These are phyloP conservation scores for Ostrea edulis DNA, from an alignment of 1,140 invertebrate species.

Conservation along the genomic window DNA sequence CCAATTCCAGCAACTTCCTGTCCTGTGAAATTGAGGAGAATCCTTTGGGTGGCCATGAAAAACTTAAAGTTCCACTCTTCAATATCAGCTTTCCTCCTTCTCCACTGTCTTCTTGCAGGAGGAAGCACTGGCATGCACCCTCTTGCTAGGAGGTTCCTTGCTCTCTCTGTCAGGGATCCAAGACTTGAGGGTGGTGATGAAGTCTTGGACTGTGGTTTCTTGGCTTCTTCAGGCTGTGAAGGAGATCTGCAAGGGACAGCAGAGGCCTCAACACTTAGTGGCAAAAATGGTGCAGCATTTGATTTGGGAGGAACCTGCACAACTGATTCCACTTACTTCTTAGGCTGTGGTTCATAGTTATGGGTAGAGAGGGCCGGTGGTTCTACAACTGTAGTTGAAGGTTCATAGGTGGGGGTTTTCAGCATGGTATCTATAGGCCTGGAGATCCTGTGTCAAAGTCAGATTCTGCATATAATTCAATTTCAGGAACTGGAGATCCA, in stretches of 20 bases:
- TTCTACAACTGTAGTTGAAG: neutral
- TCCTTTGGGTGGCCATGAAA: neutral
- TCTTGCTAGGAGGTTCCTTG: too few relatives aligned
- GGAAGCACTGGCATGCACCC: neutral
- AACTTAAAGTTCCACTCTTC: neutral
- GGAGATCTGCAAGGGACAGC: neutral
- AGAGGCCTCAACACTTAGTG: neutral
- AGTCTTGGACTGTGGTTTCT: neutral
- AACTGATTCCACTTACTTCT: neutral
- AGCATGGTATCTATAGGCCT: neutral
- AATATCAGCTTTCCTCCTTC: neutral
- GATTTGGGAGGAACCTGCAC: neutral
- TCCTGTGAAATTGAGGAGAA: neutral
- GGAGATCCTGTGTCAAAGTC: neutral
- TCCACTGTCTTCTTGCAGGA: neutral
- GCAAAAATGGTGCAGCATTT: neutral
- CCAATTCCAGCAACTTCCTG: neutral
- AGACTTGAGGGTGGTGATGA: too few relatives aligned
- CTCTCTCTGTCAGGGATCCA: too few relatives aligned
- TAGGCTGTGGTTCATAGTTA: neutral
- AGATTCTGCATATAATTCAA: neutral
- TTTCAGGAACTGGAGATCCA: neutral
- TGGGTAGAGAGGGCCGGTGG: neutral
- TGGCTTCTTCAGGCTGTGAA: neutral
- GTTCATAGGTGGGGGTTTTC: neutral